Evolutionary conservation across 35 echinoderm and acorn worm genomes (phyloP), one percentile per base, ranked within the genome.

Genomic region (Amphiura filiformis): DNA sequence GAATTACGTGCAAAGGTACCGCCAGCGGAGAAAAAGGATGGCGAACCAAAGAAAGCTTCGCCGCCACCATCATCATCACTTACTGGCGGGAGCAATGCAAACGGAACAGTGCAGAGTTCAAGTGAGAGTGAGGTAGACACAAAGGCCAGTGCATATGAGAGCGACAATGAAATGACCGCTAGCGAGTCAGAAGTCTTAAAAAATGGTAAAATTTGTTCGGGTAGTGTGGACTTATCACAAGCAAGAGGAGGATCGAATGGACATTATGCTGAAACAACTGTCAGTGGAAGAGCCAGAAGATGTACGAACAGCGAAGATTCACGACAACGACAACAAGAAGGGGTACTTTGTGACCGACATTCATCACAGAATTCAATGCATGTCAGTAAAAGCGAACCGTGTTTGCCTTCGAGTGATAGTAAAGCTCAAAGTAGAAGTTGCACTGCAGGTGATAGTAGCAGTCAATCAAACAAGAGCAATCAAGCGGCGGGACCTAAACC

Each of bases 61-160:
- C 15, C 61, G 1, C 28, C 42, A 40, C 35, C 7, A 20, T 83
- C 40, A 1, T 42, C 81, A 22, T 23, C 81, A 0, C 14, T 49
- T 12, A 32, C 81, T 17, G 76, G 76, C 1, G 28, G 80, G 23
- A 70, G 61, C 28, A 88, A 64, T 34, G 81, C 86, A 18, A 93
- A 86, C 33, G 65, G 39, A 20, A 32, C 76, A 11, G 38, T 93
- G 28, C 87, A 79, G 23, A 88, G 86, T 56, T 93, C 91, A 0
- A 93, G 91, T 39, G 91, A 93, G 65, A 93, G 91, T 75, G 91
- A 93, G 41, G 38, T 86, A 17, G 91, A 93, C 1, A 76, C 75
- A 18, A 88, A 83, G 39, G 82, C 70, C 3, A 88, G 81, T 42
- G 75, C 61, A 13, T 93, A 84, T 39, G 91, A 93, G 81, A 93